phyloP scores from a whole-genome alignment of 2,113 vertebrate species.

The Anguilla rostrata region DNA sequence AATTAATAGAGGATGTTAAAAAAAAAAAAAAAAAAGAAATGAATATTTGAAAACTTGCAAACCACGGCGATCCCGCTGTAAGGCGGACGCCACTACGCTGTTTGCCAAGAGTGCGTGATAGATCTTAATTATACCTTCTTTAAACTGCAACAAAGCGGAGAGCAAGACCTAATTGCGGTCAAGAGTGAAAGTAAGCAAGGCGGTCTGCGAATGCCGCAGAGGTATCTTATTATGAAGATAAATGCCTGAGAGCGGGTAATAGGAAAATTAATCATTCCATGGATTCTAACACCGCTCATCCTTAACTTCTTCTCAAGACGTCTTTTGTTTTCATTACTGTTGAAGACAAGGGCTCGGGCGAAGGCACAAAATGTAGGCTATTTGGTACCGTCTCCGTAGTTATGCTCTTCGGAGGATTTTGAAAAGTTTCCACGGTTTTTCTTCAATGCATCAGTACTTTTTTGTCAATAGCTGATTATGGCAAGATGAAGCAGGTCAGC shows the following conservation, averaged over 20 bases:
- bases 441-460: too few species aligned
- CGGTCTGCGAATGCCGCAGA: constrained; percentile 58
- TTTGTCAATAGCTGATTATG: too few species aligned
- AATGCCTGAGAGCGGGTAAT: constrained; percentile 55
- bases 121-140: constrained; percentile 14
- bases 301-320: constrained; percentile 15
- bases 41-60: background rate
- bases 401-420: background rate
- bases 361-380: background rate
- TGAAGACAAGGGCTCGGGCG: constrained; percentile 9
- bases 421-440: background rate
- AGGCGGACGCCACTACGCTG: background rate
- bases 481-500: too few species aligned
- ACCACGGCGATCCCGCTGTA: background rate
- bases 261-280: constrained; percentile 62
- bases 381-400: background rate
- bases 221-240: constrained; percentile 51
- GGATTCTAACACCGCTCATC: constrained; percentile 44
- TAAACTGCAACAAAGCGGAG: constrained; percentile 16
- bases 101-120: background rate
- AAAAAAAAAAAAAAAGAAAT: background rate
- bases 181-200: constrained; percentile 51
- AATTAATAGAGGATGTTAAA: constrained; percentile 19
- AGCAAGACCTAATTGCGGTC: constrained; percentile 52
- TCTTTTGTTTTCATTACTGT: constrained; percentile 6